Evolutionary conservation across 2,797 vertebrate genomes (phyloP).

Genomic region (Scolopax rusticola): DNA sequence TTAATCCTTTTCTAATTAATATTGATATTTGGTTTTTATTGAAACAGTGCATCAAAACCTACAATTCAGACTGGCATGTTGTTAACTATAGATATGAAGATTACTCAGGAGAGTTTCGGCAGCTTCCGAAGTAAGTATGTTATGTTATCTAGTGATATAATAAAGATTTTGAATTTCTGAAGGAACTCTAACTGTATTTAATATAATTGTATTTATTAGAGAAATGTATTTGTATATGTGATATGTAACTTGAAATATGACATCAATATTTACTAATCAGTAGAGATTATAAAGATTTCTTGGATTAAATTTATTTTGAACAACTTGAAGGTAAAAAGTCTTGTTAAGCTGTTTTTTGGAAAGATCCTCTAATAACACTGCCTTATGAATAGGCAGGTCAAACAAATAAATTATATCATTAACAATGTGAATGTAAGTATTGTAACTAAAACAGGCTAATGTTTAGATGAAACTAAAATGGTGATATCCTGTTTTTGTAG

Average conservation of each 20-base stretch:
- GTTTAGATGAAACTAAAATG: slow-evolving; percentile 14
- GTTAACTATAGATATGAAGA: slow-evolving; percentile 96
- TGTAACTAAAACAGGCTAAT: not conserved
- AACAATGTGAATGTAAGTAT: not conserved
- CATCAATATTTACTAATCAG: not conserved
- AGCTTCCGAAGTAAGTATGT: slow-evolving; percentile 91
- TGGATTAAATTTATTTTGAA: not conserved
- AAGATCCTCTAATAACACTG: not conserved
- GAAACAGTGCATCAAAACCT: slow-evolving; percentile 95
- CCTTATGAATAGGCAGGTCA: not conserved
- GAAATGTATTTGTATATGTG: not conserved
- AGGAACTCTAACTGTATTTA: not conserved
- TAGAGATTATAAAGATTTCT: not conserved
- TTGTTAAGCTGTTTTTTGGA: not conserved
- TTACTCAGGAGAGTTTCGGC: slow-evolving; percentile 96
- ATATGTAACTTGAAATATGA: not conserved
- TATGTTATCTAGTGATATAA: not conserved
- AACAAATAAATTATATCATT: not conserved
- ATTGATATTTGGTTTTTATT: not conserved
- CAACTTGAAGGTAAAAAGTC: not conserved
- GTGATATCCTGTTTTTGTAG: not conserved
- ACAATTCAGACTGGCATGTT: slow-evolving; percentile 97
- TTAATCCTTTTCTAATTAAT: not conserved
- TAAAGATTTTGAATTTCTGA: not conserved
- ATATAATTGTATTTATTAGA: not conserved